Evolutionary conservation across 1,140 invertebrate species (phyloP).

Genomic region (Atta colombica): DNA sequence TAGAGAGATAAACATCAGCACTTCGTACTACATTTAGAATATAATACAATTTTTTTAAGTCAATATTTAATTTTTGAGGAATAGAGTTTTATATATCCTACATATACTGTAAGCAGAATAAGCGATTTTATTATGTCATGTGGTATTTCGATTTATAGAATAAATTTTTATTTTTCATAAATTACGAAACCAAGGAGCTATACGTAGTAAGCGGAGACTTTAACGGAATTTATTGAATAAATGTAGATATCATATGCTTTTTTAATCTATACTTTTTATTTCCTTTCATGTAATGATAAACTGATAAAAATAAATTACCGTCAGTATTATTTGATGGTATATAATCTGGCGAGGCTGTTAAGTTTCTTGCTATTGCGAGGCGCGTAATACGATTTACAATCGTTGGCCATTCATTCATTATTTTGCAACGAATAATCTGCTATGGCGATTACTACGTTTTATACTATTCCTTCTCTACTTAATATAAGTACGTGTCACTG

Average conservation of each 20-base stretch:
- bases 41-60: constrained; percentile 37
- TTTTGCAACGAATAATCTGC: constrained; percentile 30
- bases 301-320: constrained; percentile 72
- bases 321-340: constrained; percentile 38
- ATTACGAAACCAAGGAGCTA: constrained; percentile 5
- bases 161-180: constrained; percentile 25
- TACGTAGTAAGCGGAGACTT: not conserved
- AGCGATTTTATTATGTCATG: constrained; percentile 4
- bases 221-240: constrained; percentile 60
- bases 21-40: constrained; percentile 33
- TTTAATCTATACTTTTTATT: constrained; percentile 67
- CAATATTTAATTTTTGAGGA: constrained; percentile 49
- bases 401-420: constrained; percentile 5
- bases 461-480: constrained; percentile 28
- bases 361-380: constrained; percentile 40
- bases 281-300: constrained; percentile 71
- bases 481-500: constrained; percentile 37
- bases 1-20: not conserved
- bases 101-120: not conserved
- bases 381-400: constrained; percentile 37
- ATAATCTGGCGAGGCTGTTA: constrained; percentile 27
- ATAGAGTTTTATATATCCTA: not conserved
- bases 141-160: constrained; percentile 19
- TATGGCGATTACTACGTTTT: constrained; percentile 47
- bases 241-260: constrained; percentile 49